Conservation (phyloP, 2,797 vertebrate genomes). For the Loris lydekkerianus region DNA sequence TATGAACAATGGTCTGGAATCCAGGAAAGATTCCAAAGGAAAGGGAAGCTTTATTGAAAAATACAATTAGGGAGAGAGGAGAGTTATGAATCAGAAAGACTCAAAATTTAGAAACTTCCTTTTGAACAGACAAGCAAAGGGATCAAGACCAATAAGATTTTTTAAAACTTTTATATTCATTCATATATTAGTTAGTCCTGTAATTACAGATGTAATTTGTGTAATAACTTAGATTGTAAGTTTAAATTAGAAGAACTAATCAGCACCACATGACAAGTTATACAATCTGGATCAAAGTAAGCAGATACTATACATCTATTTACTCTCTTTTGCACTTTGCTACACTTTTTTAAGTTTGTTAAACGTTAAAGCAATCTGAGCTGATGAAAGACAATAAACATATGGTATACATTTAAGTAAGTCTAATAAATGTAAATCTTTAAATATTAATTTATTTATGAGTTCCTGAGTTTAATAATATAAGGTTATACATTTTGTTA, state of each 20-base stretch:
- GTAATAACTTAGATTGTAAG: not conserved
- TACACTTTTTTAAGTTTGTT: not conserved
- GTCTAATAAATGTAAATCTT: not conserved
- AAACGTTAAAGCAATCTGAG: conserved; percentile 12
- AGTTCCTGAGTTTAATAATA: conserved; percentile 39
- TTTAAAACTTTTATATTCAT: not conserved
- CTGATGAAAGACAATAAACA: not conserved
- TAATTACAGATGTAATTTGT: not conserved
- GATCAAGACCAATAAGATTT: not conserved
- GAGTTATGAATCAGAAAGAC: not conserved
- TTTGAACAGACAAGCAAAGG: not conserved
- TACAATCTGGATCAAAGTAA: not conserved
- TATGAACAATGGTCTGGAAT: not conserved
- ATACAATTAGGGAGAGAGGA: not conserved
- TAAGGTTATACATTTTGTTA: conserved; percentile 70
- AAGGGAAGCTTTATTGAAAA: not conserved
- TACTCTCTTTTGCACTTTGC: not conserved
- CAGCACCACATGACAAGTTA: not conserved
- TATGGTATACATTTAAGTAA: not conserved
- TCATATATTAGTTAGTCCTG: not conserved
- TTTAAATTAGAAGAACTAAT: not conserved
- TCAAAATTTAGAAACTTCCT: not conserved
- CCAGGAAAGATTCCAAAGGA: not conserved
- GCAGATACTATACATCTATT: not conserved
- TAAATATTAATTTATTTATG: conserved; percentile 58